Evolutionary conservation across 2,888 invertebrate species (phyloP), one percentile per base, ranked within the genome.

Genomic region (Didymodactylos carnosus): DNA sequence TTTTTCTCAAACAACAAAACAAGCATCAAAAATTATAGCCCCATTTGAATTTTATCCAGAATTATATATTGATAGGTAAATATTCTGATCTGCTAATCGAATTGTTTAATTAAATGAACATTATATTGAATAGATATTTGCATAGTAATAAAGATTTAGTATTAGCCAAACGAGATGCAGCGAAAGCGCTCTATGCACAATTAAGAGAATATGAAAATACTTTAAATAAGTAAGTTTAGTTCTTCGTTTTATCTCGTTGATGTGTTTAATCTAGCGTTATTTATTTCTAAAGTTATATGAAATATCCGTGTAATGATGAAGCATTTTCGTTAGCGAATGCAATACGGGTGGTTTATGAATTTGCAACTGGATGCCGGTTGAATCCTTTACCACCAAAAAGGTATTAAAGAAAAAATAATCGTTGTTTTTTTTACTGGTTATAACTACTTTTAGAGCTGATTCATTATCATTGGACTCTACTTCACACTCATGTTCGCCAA

Each of bases 21-120:
- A 83, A 39, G 83, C 84, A 19, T 84, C 84, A 76, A 85, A 85
- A 78, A 83, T 85, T 72, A 84, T 84, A 77, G 84, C 84, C 76
- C 82, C 83, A 78, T 80, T 85, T 75, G 81, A 82, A 71, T 85
- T 85, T 78, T 84, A 84, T 43, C 80, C 82, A 76, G 78, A 81
- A 49, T 80, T 85, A 53, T 84, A 81, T 77, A 82, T 85, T 81
- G 85, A 85, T 77, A 82, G 84, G 81, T 83, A 77, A 77, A 76
- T 40, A 41, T 14, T 71, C 51, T 62, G 40, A 40, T 41, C 10
- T 6, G 14, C 6, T 19, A 35, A 29, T 35, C 39, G 41, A 19
- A 13, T 49, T 46, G 11, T 27, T 53, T n/a, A 35, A 43, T 29
- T 70, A 51, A 40, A 62, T 40, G 23, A 49, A 49, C 35, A 27